Conservation (phyloP, 2,113 vertebrate genomes). For the Australoheros scitulus region DNA sequence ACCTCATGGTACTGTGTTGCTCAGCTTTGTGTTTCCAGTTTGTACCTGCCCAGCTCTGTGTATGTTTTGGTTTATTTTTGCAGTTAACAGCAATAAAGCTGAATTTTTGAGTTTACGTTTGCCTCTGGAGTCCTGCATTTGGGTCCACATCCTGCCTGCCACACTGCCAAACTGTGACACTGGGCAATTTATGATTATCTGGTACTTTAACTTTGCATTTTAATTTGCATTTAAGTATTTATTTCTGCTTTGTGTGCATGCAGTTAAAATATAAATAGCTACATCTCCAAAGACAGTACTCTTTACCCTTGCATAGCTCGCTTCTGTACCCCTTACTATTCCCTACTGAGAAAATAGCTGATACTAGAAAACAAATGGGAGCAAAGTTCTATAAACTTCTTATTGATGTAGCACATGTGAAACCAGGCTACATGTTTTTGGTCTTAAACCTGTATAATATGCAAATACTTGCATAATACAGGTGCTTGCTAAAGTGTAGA, state of each 20-base stretch:
- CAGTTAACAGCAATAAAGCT: no score
- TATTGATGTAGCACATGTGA: constrained; percentile 17
- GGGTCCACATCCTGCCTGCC: no score
- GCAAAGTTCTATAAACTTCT: background rate
- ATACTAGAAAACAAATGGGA: background rate
- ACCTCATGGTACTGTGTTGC: no score
- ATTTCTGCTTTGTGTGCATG: background rate
- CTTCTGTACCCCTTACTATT: background rate
- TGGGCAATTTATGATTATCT: no score
- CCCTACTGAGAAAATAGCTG: background rate
- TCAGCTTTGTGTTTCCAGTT: no score
- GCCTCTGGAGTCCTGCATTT: no score
- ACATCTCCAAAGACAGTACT: background rate
- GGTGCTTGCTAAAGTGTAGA: constrained; percentile 48
- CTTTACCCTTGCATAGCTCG: background rate
- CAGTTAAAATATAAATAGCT: background rate
- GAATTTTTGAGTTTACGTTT: no score
- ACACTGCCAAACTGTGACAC: no score
- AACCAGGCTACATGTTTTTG: constrained; percentile 30
- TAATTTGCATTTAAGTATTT: no score
- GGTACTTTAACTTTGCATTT: background rate
- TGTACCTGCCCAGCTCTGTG: no score
- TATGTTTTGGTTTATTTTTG: no score
- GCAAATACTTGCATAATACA: constrained; percentile 25
- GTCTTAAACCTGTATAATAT: constrained; percentile 3